These are phyloP conservation scores for Lepus townsendii DNA, from an alignment of 2,797 vertebrate genomes.

Conservation along the genomic window DNA sequence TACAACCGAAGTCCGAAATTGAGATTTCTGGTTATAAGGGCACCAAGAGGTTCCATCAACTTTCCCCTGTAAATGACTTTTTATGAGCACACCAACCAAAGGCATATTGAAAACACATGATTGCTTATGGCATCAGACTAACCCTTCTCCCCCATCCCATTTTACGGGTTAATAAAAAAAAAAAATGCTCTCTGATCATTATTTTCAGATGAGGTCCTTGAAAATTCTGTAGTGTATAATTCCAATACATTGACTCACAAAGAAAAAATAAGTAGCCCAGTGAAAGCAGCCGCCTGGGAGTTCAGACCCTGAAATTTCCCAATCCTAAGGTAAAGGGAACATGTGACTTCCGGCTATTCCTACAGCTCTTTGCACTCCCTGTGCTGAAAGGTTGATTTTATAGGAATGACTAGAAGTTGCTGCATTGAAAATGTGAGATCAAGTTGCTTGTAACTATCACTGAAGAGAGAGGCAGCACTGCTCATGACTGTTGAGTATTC, in stretches of 20 bases:
- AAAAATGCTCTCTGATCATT: slow-evolving; percentile 48
- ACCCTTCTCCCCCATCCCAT: background rate
- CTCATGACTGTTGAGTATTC: background rate
- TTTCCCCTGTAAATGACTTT: slow-evolving; percentile 74
- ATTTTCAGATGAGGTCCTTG: slow-evolving; percentile 6
- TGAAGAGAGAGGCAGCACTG: background rate
- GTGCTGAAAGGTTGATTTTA: slow-evolving; percentile 48
- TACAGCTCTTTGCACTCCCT: background rate
- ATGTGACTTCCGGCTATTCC: background rate
- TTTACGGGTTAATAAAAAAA: slow-evolving; percentile 5
- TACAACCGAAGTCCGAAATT: slow-evolving; percentile 59
- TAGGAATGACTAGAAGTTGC: slow-evolving; percentile 13
- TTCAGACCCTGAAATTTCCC: slow-evolving; percentile 30
- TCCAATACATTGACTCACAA: slow-evolving; percentile 33
- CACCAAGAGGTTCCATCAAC: slow-evolving; percentile 66
- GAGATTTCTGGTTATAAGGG: slow-evolving; percentile 66
- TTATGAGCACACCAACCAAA: slow-evolving; percentile 73
- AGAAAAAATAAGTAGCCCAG: background rate
- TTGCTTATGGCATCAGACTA: slow-evolving; percentile 55
- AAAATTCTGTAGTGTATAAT: slow-evolving; percentile 44
- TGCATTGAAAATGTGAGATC: slow-evolving; percentile 22
- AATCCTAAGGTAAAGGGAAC: slow-evolving; percentile 20
- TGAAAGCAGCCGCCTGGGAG: slow-evolving; percentile 20
- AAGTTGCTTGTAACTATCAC: background rate
- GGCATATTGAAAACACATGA: slow-evolving; percentile 66